A percentile compares a stretch with the other conserved stretches of the same genome.
These are phyloP conservation scores for Apogon hyalosoma DNA, from an alignment of 2,797 vertebrate species.

Conservation along the genomic window DNA sequence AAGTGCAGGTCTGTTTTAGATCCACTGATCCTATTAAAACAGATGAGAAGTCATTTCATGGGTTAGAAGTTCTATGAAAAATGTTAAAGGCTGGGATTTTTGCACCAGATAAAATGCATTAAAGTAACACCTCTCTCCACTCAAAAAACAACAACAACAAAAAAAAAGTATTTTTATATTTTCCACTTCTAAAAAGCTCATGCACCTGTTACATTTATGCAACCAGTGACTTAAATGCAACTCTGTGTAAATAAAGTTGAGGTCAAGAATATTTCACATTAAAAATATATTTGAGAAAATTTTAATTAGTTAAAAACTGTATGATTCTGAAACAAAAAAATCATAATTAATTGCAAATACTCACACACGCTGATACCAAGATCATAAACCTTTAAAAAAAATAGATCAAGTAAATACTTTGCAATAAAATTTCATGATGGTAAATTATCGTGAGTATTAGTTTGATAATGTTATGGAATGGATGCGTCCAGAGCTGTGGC, in stretches of 20 bases:
- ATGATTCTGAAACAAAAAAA: no score
- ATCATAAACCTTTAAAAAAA: no score
- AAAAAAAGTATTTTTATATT: not conserved
- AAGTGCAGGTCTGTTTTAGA: not conserved
- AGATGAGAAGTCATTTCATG: not conserved
- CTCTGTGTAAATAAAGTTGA: no score
- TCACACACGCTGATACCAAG: no score
- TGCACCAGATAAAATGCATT: not conserved
- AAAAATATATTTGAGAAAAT: constrained; percentile 4
- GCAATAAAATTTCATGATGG: not conserved
- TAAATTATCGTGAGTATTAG: not conserved
- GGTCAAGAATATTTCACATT: not conserved
- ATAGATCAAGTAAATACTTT: no score
- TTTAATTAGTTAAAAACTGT: no score
- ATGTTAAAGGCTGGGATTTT: not conserved
- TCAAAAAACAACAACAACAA: no score
- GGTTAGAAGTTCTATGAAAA: not conserved
- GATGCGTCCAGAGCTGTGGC: constrained; percentile 2
- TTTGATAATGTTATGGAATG: not conserved
- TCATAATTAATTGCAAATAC: no score
- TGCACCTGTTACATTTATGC: not conserved
- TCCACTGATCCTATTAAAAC: constrained; percentile 27
- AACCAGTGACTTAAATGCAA: no score
- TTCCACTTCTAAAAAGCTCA: not conserved
- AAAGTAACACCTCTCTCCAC: no score